phyloP scores from a whole-genome alignment of 1,140 invertebrate genomes.

The Cotesia typhae region DNA sequence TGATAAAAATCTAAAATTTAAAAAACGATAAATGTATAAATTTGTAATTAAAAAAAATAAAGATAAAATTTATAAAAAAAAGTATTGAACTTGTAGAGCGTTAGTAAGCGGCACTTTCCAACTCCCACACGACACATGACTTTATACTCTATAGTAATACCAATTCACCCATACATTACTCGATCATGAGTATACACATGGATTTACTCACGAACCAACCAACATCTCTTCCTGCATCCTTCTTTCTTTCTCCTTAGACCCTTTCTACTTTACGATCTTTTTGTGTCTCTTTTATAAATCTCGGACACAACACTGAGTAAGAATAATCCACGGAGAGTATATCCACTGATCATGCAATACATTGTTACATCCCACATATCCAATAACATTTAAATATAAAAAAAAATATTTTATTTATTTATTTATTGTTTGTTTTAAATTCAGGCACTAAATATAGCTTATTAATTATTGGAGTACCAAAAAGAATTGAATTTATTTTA shows the following conservation, averaged over 20 bases:
- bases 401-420: background rate
- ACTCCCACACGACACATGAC: slow-evolving; percentile 15
- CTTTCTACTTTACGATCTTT: background rate
- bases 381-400: background rate
- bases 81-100: slow-evolving; percentile 10
- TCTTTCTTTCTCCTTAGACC: slow-evolving; percentile 5
- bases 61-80: slow-evolving; percentile 8
- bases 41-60: background rate
- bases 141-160: background rate
- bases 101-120: slow-evolving; percentile 24
- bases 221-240: slow-evolving; percentile 20
- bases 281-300: background rate
- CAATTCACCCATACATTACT: background rate
- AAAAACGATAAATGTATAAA: no score
- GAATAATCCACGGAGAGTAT: background rate
- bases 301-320: background rate
- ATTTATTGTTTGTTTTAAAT: no score
- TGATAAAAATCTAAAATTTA: no score
- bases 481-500: no score
- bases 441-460: no score
- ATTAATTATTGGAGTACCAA: no score
- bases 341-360: background rate
- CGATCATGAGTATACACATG: slow-evolving; percentile 2
- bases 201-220: background rate
- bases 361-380: slow-evolving; percentile 7